Percentiles rank a stretch among this genome's conserved stretches.
phyloP scores from a whole-genome alignment of 2,888 invertebrate genomes.

The Sinelater perroti region DNA sequence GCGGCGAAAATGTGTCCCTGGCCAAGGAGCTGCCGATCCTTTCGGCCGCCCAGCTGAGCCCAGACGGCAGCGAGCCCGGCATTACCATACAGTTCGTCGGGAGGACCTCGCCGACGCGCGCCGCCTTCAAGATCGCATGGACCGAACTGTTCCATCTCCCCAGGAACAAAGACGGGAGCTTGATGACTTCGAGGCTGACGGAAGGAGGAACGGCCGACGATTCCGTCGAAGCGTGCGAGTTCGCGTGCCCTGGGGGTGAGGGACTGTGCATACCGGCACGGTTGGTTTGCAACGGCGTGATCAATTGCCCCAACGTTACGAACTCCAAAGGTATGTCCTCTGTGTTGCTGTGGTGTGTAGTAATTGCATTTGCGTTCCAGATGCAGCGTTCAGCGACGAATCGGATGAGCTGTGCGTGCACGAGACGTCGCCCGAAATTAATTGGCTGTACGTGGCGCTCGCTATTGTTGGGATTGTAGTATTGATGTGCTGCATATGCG shows the following conservation, averaged over 20 bases:
- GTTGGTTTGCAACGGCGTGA: constrained; percentile 85
- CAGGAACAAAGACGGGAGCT: constrained; percentile 82
- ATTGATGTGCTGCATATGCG: constrained; percentile 55
- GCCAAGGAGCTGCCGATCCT: constrained; percentile 82
- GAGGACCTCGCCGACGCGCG: constrained; percentile 79
- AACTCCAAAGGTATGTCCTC: constrained; percentile 60
- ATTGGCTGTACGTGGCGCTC: constrained; percentile 56
- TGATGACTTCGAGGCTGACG: constrained; percentile 78
- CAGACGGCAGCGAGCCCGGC: constrained; percentile 67
- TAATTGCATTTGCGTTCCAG: constrained; percentile 44
- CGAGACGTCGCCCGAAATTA: constrained; percentile 53
- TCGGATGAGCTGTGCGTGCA: constrained; percentile 74
- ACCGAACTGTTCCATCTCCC: constrained; percentile 88
- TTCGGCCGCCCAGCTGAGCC: constrained; percentile 79
- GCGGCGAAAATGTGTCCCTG: constrained; percentile 85
- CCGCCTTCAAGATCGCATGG: constrained; percentile 90
- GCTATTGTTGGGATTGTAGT: constrained; percentile 51
- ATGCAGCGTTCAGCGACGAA: constrained; percentile 70
- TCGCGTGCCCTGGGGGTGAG: constrained; percentile 85
- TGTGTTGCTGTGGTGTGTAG: not conserved
- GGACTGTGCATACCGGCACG: constrained; percentile 85
- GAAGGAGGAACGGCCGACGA: constrained; percentile 64
- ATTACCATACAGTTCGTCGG: constrained; percentile 71
- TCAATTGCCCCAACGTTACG: constrained; percentile 84
- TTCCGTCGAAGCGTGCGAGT: constrained; percentile 75